phyloP scores from a whole-genome alignment of 2,797 vertebrate species.

The Allobates femoralis region DNA sequence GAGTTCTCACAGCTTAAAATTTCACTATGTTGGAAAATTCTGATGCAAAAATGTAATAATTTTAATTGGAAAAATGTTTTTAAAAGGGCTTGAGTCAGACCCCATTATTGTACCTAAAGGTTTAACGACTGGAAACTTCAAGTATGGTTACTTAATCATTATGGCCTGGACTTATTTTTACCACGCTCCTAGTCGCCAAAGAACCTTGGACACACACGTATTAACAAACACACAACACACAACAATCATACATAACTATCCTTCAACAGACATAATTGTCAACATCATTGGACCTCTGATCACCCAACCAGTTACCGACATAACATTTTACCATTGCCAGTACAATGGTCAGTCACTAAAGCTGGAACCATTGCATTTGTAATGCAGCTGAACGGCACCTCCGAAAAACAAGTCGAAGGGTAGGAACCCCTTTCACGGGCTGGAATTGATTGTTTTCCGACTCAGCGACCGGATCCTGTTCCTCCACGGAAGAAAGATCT shows the following conservation, averaged over 20 bases:
- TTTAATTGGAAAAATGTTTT: no score
- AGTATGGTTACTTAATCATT: neutral
- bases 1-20: no score
- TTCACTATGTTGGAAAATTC: no score
- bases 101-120: neutral
- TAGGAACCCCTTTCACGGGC: neutral
- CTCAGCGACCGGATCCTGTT: neutral
- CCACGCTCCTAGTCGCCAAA: no score
- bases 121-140: neutral
- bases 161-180: neutral
- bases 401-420: neutral
- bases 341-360: neutral
- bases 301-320: neutral
- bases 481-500: neutral
- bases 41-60: no score
- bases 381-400: neutral
- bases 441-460: neutral
- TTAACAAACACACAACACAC: neutral
- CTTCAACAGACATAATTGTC: conserved; percentile 18
- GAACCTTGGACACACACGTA: neutral
- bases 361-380: neutral
- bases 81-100: neutral
- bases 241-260: neutral
- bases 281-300: neutral
- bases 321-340: neutral